phyloP scores from a whole-genome alignment of 1,140 invertebrate species.

The Drosophila asahinai region DNA sequence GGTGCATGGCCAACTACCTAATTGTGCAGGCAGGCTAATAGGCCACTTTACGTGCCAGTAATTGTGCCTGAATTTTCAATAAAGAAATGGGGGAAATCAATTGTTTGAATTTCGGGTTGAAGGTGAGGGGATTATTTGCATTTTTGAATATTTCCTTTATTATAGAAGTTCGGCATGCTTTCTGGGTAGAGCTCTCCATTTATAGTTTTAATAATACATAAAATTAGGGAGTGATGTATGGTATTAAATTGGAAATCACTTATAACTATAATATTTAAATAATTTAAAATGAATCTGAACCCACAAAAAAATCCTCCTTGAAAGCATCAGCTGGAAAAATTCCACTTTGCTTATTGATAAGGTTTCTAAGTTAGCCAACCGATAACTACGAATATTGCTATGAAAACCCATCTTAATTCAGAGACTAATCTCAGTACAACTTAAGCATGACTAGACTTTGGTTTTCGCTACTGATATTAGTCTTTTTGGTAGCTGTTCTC shows the following conservation, averaged over 20 bases:
- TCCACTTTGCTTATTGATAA: background rate
- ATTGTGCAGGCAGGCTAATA: slow-evolving; percentile 18
- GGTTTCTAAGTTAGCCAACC: background rate
- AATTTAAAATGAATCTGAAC: background rate
- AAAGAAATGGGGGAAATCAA: background rate
- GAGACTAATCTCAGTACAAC: background rate
- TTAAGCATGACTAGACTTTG: background rate
- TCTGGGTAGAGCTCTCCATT: too few species aligned
- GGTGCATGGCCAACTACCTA: background rate
- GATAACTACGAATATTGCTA: background rate
- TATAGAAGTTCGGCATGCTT: too few species aligned
- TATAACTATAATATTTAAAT: too few species aligned
- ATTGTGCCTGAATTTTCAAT: slow-evolving; percentile 13
- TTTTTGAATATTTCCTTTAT: background rate
- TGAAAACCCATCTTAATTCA: background rate
- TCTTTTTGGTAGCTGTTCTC: background rate
- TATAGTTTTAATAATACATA: too few species aligned
- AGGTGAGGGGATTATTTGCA: background rate
- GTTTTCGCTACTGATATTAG: slow-evolving; percentile 14
- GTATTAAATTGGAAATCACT: too few species aligned
- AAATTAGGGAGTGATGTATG: too few species aligned
- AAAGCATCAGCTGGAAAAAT: background rate
- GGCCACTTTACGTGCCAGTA: slow-evolving; percentile 8
- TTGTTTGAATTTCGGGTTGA: background rate
- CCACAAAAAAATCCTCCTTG: too few species aligned